A percentile compares a stretch with the other conserved stretches of the same genome.
Conservation (phyloP, 2,888 invertebrate species). For the Agrotis puta region DNA sequence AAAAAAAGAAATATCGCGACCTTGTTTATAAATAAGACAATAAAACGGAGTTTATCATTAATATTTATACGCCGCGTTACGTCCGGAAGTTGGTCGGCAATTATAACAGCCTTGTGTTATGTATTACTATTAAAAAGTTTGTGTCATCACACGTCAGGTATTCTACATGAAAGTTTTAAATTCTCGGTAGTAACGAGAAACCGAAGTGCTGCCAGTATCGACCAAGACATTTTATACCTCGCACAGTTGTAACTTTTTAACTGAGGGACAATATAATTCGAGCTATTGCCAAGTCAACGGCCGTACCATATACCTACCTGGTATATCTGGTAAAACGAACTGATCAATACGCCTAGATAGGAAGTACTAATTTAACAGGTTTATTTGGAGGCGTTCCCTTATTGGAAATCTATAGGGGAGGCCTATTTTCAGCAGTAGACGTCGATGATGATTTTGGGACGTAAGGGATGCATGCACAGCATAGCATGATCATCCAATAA, state of each 20-base stretch:
- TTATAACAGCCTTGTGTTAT: slow-evolving; percentile 38
- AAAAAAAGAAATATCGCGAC: slow-evolving; percentile 7
- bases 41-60: slow-evolving; percentile 49
- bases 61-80: slow-evolving; percentile 43
- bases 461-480: too few relatives aligned
- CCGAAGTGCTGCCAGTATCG: slow-evolving; percentile 30
- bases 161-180: slow-evolving; percentile 31
- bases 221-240: slow-evolving; percentile 37
- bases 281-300: slow-evolving; percentile 1
- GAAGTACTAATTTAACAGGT: neutral
- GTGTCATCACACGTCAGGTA: slow-evolving; percentile 27
- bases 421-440: too few relatives aligned
- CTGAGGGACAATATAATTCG: slow-evolving; percentile 18
- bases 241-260: slow-evolving; percentile 30
- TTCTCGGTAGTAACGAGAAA: slow-evolving; percentile 21
- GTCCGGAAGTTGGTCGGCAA: slow-evolving; percentile 37
- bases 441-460: too few relatives aligned
- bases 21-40: slow-evolving; percentile 45
- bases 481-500: too few relatives aligned
- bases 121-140: slow-evolving; percentile 29
- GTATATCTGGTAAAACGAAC: neutral
- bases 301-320: neutral
- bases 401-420: too few relatives aligned
- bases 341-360: slow-evolving; percentile 13
- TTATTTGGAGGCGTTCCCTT: neutral